phyloP scores from a whole-genome alignment of 1,140 invertebrate species.

The Zaprionus lachaisei region DNA sequence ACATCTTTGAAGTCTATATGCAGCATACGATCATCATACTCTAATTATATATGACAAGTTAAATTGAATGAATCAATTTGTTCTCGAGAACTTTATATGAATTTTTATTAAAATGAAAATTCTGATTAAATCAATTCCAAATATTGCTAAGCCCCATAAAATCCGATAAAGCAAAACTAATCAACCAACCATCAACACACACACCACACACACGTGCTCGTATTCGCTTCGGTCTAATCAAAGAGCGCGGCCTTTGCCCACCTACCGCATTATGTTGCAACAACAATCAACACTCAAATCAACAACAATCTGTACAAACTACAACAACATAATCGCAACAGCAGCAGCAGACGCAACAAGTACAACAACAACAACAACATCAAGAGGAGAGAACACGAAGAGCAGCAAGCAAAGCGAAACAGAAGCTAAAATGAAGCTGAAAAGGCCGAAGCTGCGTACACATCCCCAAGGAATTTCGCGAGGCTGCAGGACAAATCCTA shows the following conservation, averaged over 20 bases:
- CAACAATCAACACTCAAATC: slow-evolving; percentile 79
- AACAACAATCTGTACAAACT: slow-evolving; percentile 80
- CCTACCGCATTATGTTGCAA: slow-evolving; percentile 61
- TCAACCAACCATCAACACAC: not conserved
- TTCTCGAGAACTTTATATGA: not conserved
- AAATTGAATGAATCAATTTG: too few species aligned
- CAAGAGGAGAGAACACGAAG: slow-evolving; percentile 27
- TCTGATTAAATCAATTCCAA: not conserved
- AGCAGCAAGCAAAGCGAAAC: slow-evolving; percentile 14
- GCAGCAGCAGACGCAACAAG: not conserved
- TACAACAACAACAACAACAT: slow-evolving; percentile 62
- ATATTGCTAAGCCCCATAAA: not conserved
- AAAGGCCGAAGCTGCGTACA: slow-evolving; percentile 52
- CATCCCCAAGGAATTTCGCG: slow-evolving; percentile 73
- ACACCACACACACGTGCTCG: not conserved
- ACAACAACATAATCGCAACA: slow-evolving; percentile 73
- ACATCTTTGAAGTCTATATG: too few species aligned
- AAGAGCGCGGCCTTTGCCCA: slow-evolving; percentile 41
- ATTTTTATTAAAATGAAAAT: not conserved
- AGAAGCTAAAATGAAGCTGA: slow-evolving; percentile 34
- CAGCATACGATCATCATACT: too few species aligned
- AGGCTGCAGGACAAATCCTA: slow-evolving; percentile 66
- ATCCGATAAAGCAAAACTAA: not conserved
- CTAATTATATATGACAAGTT: too few species aligned
- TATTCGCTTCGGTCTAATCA: slow-evolving; percentile 33